phyloP scores from a whole-genome alignment of 1,140 invertebrate species.

The Ips nitidus region DNA sequence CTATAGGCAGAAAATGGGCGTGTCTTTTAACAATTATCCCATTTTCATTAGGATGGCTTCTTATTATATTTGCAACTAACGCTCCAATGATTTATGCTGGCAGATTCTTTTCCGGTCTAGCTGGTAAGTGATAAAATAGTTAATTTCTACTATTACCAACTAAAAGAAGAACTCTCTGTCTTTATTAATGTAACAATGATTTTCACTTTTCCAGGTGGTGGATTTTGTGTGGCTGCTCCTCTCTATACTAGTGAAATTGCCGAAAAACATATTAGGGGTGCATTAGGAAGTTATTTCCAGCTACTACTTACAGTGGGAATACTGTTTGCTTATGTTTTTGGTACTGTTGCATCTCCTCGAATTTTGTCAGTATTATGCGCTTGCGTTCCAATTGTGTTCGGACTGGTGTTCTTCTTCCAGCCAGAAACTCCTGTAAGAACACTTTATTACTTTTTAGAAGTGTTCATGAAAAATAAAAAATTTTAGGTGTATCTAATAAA shows the following conservation, averaged over 20 bases:
- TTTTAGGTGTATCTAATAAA: slow-evolving; percentile 53
- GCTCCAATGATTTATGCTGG: slow-evolving; percentile 66
- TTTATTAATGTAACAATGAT: not conserved
- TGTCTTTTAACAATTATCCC: slow-evolving; percentile 66
- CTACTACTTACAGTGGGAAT: slow-evolving; percentile 66
- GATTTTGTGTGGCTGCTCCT: slow-evolving; percentile 59
- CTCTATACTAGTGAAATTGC: slow-evolving; percentile 73
- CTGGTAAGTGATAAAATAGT: slow-evolving; percentile 17
- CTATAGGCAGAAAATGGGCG: slow-evolving; percentile 66
- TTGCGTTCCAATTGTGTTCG: slow-evolving; percentile 62
- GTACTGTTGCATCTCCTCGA: slow-evolving; percentile 51
- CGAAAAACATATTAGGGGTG: slow-evolving; percentile 66
- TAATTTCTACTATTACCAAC: not conserved
- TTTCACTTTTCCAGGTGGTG: slow-evolving; percentile 30
- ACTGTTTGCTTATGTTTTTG: slow-evolving; percentile 60
- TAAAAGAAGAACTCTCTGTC: not conserved
- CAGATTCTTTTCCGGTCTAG: slow-evolving; percentile 63
- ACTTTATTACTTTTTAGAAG: not conserved
- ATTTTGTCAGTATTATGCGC: slow-evolving; percentile 61
- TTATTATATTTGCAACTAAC: slow-evolving; percentile 62
- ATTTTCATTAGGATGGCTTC: slow-evolving; percentile 66
- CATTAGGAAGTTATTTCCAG: slow-evolving; percentile 70
- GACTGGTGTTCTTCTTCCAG: slow-evolving; percentile 63
- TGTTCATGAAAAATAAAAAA: not conserved
- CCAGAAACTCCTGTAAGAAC: slow-evolving; percentile 65